Evolutionary conservation across 2,888 invertebrate species (phyloP).

Genomic region (Euplagia quadripunctaria): DNA sequence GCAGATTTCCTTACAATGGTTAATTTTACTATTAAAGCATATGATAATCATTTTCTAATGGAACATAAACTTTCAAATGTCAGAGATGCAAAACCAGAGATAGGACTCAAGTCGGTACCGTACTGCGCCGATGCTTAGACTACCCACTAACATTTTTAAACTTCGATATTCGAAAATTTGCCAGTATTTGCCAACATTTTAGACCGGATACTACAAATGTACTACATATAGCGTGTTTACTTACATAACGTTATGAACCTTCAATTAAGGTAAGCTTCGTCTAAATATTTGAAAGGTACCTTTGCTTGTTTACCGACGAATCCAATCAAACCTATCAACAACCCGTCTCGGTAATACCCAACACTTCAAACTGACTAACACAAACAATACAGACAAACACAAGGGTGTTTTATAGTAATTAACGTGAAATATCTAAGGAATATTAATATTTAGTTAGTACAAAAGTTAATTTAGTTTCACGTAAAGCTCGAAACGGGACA

Average conservation of each 20-base stretch:
- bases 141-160: background rate
- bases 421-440: slow-evolving; percentile 3
- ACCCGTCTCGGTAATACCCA: background rate
- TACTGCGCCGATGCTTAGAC: background rate
- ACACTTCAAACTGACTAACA: slow-evolving; percentile 5
- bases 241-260: background rate
- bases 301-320: slow-evolving; percentile 7
- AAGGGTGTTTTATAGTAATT: background rate
- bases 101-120: background rate
- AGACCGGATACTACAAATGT: background rate
- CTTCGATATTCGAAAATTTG: background rate
- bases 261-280: background rate
- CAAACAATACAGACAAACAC: slow-evolving; percentile 5
- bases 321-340: slow-evolving; percentile 13
- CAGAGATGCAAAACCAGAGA: background rate
- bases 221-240: background rate
- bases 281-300: slow-evolving; percentile 3
- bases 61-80: background rate
- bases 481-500: background rate
- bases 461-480: background rate
- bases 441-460: background rate
- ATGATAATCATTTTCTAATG: background rate
- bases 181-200: background rate
- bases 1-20: background rate
- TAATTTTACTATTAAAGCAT: background rate